Evolutionary conservation across 2,113 vertebrate species (phyloP).

Genomic region (Speoplatyrhinus poulsoni): DNA sequence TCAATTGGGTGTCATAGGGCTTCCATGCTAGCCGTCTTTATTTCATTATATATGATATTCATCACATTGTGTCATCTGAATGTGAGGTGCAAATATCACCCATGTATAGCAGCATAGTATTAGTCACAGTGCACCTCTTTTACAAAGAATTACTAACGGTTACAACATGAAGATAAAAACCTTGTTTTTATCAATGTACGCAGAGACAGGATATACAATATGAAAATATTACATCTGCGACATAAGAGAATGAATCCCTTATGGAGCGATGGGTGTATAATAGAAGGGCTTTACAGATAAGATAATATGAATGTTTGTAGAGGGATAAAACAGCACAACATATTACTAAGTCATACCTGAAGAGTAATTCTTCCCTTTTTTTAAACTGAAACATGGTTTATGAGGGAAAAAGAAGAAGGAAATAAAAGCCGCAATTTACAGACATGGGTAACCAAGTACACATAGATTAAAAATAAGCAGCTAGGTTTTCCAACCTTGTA

Average conservation of each 20-base stretch:
- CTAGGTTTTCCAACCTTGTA: conserved; percentile 40
- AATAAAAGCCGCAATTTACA: conserved; percentile 43
- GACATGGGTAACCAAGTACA: conserved; percentile 51
- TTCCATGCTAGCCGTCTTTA: conserved; percentile 35
- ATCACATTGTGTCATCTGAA: conserved; percentile 31
- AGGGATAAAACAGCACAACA: conserved; percentile 39
- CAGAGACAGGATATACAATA: conserved; percentile 64
- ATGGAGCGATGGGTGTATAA: conserved; percentile 33
- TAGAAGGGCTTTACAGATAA: conserved; percentile 48
- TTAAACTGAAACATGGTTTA: conserved; percentile 43
- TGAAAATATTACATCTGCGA: conserved; percentile 66
- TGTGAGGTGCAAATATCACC: conserved; percentile 48
- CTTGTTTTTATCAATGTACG: conserved; percentile 12
- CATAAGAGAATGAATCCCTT: conserved; percentile 55
- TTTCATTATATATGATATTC: conserved; percentile 24
- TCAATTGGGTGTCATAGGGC: conserved; percentile 27
- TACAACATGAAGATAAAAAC: conserved; percentile 59
- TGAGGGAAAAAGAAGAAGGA: neutral
- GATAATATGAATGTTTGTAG: conserved; percentile 35
- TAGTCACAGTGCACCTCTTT: conserved; percentile 69
- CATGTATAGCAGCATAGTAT: conserved; percentile 71
- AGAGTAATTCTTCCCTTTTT: conserved; percentile 56
- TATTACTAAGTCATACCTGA: conserved; percentile 56
- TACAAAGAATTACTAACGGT: conserved; percentile 50
- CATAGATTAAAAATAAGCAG: conserved; percentile 44